Evolutionary conservation across 2,888 invertebrate genomes (phyloP).

Genomic region (Epicampocera succincta): DNA sequence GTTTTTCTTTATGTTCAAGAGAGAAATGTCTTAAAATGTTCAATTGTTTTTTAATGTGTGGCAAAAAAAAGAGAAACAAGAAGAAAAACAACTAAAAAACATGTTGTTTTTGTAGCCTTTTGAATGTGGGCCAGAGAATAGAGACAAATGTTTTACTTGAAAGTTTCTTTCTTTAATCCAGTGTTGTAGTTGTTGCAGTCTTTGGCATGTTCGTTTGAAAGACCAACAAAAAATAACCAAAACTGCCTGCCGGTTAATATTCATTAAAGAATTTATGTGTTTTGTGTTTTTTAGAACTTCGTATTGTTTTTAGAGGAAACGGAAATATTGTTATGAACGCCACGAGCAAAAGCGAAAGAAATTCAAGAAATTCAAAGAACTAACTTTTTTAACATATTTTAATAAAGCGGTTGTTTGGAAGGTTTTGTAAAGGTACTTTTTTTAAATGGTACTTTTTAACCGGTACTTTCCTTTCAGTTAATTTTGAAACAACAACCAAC

Average conservation of each 20-base stretch:
- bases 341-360: constrained; percentile 48
- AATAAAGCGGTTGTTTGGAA: too few relatives aligned
- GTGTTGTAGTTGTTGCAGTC: constrained; percentile 16
- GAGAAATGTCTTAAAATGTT: constrained; percentile 59
- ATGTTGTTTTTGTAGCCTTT: constrained; percentile 24
- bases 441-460: too few relatives aligned
- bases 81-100: too few relatives aligned
- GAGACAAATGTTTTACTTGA: constrained; percentile 38
- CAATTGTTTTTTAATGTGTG: constrained; percentile 55
- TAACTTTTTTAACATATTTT: too few relatives aligned
- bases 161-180: constrained; percentile 44
- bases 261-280: constrained; percentile 19
- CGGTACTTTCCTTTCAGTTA: too few relatives aligned
- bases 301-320: constrained; percentile 44
- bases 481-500: too few relatives aligned
- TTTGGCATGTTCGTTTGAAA: constrained; percentile 20
- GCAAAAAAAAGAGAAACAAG: too few relatives aligned
- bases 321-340: constrained; percentile 67
- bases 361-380: background rate
- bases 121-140: constrained; percentile 11
- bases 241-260: constrained; percentile 47
- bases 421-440: too few relatives aligned
- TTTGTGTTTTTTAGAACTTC: constrained; percentile 20
- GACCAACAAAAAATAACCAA: background rate
- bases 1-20: constrained; percentile 35